phyloP scores from a whole-genome alignment of 2,113 vertebrate genomes.

The Alaudala cheleensis region DNA sequence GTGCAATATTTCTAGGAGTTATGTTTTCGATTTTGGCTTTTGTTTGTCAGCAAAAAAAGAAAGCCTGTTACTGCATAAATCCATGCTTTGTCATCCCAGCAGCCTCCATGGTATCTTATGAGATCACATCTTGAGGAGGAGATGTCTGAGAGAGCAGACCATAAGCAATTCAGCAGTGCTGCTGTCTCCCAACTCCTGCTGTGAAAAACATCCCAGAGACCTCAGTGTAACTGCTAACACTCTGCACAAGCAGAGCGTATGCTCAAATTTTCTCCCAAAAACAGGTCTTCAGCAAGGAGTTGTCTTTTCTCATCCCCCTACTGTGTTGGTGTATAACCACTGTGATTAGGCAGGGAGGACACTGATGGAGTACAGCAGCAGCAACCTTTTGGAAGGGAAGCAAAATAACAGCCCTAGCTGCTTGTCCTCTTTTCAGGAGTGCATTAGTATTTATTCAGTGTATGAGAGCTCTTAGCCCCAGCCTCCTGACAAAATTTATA shows the following conservation, averaged over 20 bases:
- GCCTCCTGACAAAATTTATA: constrained; percentile 44
- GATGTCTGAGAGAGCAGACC: background rate
- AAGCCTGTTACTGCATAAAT: background rate
- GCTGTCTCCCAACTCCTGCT: background rate
- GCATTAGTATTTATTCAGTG: background rate
- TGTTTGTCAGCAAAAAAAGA: background rate
- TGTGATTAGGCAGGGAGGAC: background rate
- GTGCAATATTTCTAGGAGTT: background rate
- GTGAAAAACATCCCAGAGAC: accelerated
- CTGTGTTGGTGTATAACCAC: accelerated
- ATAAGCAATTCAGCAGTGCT: accelerated
- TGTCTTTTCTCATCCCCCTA: background rate
- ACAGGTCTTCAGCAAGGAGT: background rate
- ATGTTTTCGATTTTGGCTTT: background rate
- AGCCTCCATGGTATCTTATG: background rate
- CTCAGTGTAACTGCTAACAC: background rate
- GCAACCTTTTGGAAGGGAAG: background rate
- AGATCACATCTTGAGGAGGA: background rate
- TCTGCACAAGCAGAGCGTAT: background rate
- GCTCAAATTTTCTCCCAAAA: background rate
- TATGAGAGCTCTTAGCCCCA: background rate
- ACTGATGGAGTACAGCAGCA: background rate
- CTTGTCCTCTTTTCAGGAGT: background rate
- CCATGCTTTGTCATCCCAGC: background rate
- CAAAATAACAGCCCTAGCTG: background rate